Percentiles rank a stretch among this genome's conserved stretches.
These are phyloP conservation scores for Herpailurus yagouaroundi DNA, from an alignment of 2,113 vertebrate genomes.

Conservation along the genomic window DNA sequence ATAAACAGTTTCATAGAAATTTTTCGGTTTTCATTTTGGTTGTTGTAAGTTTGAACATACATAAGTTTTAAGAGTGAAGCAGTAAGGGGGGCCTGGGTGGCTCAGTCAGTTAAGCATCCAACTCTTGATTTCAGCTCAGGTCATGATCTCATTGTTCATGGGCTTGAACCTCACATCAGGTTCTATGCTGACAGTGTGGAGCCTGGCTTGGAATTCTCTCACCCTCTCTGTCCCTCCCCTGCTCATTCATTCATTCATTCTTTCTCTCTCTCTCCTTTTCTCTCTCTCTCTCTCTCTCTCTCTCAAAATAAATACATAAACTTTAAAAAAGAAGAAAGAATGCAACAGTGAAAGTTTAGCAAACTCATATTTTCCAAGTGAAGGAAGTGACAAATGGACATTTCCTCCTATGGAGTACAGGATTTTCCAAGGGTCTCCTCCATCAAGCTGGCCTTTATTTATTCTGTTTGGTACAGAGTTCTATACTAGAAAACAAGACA, in stretches of 20 bases:
- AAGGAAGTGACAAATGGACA: constrained; percentile 1
- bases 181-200: too few species aligned
- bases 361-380: neutral
- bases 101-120: too few species aligned
- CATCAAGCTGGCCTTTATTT: neutral
- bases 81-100: neutral
- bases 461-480: neutral
- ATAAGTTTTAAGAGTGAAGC: neutral
- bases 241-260: too few species aligned
- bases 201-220: too few species aligned
- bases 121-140: too few species aligned
- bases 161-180: too few species aligned
- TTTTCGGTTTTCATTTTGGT: neutral
- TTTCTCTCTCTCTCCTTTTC: too few species aligned
- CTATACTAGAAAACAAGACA: neutral
- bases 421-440: neutral
- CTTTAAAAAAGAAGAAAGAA: neutral
- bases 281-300: too few species aligned
- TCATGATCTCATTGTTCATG: too few species aligned
- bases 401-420: neutral
- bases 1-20: neutral
- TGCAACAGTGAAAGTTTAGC: constrained; percentile 30
- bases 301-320: too few species aligned
- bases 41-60: neutral
- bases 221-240: too few species aligned